These are phyloP conservation scores for Paralvinella palmiformis DNA, from an alignment of 1,140 invertebrate genomes.

Conservation along the genomic window DNA sequence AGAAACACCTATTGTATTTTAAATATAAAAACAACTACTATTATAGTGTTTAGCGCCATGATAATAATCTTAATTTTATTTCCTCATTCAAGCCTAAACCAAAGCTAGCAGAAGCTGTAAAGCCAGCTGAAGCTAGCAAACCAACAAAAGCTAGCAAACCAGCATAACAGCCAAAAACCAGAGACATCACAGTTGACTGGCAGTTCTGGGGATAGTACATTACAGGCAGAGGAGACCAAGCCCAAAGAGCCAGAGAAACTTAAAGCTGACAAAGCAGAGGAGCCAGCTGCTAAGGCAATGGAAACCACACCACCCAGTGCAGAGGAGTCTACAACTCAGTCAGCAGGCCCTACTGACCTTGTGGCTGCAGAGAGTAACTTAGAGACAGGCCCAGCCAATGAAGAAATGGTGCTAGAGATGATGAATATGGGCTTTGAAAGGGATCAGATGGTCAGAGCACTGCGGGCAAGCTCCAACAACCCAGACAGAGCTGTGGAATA, in stretches of 20 bases:
- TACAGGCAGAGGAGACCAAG: slow-evolving; percentile 15
- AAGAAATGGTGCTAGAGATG: slow-evolving; percentile 85
- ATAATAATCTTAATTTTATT: too few species aligned
- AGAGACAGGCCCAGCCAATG: slow-evolving; percentile 78
- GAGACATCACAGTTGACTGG: too few species aligned
- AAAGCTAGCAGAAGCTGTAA: too few species aligned
- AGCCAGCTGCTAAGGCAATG: slow-evolving; percentile 17
- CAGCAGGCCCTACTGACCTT: neutral
- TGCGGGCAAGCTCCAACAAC: slow-evolving; percentile 96
- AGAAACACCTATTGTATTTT: too few species aligned
- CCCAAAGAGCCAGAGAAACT: slow-evolving; percentile 13
- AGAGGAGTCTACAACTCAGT: neutral
- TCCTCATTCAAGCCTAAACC: too few species aligned
- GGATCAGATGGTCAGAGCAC: slow-evolving; percentile 74
- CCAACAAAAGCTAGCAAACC: too few species aligned
- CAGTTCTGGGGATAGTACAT: too few species aligned
- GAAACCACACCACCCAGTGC: slow-evolving; percentile 16
- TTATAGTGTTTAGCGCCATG: too few species aligned
- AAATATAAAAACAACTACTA: too few species aligned
- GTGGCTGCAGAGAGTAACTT: slow-evolving; percentile 59
- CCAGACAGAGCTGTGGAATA: slow-evolving; percentile 98
- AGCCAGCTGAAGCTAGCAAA: too few species aligned
- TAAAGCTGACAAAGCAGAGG: neutral
- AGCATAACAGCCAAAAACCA: too few species aligned
- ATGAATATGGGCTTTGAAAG: slow-evolving; percentile 93